A percentile compares a stretch with the other conserved stretches of the same genome.
Conservation (phyloP, 2,888 invertebrate species). For the Perdita meconis region DNA sequence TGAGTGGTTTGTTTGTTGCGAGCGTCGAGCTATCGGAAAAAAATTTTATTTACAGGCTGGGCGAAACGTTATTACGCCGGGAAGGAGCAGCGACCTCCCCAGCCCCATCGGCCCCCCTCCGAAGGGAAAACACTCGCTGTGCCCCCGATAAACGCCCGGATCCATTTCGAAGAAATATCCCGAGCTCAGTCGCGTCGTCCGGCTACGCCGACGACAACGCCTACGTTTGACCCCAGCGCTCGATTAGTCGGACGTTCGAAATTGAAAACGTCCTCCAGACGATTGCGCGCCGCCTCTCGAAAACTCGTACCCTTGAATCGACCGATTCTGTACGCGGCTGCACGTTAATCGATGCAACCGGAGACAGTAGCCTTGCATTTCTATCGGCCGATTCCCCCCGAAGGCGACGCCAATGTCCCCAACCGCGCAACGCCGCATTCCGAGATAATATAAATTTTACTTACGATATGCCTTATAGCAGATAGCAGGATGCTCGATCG, state of each 20-base stretch:
- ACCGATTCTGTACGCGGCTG: background rate
- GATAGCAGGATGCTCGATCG: constrained; percentile 12
- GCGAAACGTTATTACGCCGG: constrained; percentile 44
- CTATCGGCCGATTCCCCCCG: background rate
- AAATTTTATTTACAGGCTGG: constrained; percentile 63
- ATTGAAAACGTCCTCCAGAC: constrained; percentile 13
- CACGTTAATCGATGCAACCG: no score
- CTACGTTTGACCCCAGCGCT: constrained; percentile 1
- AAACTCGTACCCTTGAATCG: constrained; percentile 1
- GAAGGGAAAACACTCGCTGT: no score
- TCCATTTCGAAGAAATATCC: constrained; percentile 6
- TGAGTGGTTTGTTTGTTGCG: constrained; percentile 69
- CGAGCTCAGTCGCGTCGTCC: background rate
- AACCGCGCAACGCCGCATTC: constrained; percentile 18
- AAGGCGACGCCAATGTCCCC: constrained; percentile 26
- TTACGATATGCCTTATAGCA: constrained; percentile 28
- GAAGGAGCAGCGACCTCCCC: constrained; percentile 41
- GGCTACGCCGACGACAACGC: constrained; percentile 3
- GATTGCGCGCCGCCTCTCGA: constrained; percentile 1
- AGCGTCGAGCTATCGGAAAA: constrained; percentile 58
- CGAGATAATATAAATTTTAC: constrained; percentile 34
- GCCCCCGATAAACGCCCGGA: background rate
- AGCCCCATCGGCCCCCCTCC: no score
- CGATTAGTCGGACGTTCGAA: background rate
- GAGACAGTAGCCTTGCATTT: background rate